These are phyloP conservation scores for Indri indri DNA, from an alignment of 2,113 vertebrate genomes.

Conservation along the genomic window DNA sequence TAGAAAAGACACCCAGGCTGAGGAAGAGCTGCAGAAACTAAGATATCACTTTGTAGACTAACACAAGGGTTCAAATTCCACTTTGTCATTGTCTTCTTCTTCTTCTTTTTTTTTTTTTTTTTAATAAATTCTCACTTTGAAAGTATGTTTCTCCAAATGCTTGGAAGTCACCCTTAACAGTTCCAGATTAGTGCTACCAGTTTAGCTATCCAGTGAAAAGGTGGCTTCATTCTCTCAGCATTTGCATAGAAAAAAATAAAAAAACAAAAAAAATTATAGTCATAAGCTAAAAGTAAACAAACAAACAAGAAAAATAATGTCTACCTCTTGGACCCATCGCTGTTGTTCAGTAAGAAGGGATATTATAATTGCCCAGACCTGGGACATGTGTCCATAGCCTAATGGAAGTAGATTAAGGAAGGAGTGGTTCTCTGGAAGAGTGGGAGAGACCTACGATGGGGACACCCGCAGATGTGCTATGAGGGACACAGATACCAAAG, in stretches of 20 bases:
- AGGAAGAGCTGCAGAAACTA: background rate
- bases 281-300: background rate
- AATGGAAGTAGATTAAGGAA: background rate
- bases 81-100: background rate
- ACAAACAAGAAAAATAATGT: background rate
- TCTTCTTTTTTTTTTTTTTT: background rate
- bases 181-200: background rate
- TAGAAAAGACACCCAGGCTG: background rate
- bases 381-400: accelerated
- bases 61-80: background rate
- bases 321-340: background rate
- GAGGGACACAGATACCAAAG: background rate
- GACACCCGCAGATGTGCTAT: background rate
- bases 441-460: background rate
- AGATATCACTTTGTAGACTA: background rate
- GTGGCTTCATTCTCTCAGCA: background rate
- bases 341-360: background rate
- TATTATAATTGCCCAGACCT: background rate
- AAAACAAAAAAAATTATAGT: background rate
- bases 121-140: background rate
- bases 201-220: background rate
- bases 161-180: background rate
- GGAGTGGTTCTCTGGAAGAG: background rate
- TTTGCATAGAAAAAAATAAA: background rate
- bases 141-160: background rate